These are phyloP conservation scores for Melipona quadrifasciata DNA, from an alignment of 1,140 invertebrate genomes.

Conservation along the genomic window DNA sequence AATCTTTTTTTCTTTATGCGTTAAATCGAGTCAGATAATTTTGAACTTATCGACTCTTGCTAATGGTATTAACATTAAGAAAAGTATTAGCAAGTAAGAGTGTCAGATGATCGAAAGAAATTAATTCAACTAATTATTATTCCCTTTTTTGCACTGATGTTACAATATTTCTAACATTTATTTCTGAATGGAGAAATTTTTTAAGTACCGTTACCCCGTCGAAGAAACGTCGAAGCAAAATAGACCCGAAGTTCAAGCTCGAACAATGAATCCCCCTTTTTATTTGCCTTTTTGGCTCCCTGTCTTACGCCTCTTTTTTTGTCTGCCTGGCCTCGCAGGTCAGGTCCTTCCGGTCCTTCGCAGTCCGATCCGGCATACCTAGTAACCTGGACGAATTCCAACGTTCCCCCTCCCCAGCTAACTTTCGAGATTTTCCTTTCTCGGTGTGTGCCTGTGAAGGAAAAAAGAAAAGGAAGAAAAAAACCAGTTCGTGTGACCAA, in stretches of 20 bases:
- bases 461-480: too few species aligned
- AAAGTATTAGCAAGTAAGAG: too few species aligned
- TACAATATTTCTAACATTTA: background rate
- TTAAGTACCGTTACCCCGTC: background rate
- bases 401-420: slow-evolving; percentile 29
- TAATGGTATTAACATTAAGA: too few species aligned
- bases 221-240: background rate
- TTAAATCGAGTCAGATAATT: too few species aligned
- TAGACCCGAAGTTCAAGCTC: background rate
- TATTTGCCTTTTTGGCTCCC: slow-evolving; percentile 8
- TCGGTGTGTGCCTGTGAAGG: background rate
- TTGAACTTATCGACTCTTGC: too few species aligned
- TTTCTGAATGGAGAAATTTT: background rate
- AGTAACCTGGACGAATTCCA: slow-evolving; percentile 53
- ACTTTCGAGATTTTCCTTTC: slow-evolving; percentile 17
- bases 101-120: too few species aligned
- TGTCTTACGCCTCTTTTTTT: background rate
- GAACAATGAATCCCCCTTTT: slow-evolving; percentile 41
- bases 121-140: too few species aligned
- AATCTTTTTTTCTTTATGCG: too few species aligned
- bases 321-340: slow-evolving; percentile 46
- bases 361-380: background rate
- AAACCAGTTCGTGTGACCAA: background rate
- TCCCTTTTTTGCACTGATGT: background rate
- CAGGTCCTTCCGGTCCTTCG: slow-evolving; percentile 60